phyloP scores from a whole-genome alignment of 92 coral and sea anemone species.

The Zoanthus gigantus region DNA sequence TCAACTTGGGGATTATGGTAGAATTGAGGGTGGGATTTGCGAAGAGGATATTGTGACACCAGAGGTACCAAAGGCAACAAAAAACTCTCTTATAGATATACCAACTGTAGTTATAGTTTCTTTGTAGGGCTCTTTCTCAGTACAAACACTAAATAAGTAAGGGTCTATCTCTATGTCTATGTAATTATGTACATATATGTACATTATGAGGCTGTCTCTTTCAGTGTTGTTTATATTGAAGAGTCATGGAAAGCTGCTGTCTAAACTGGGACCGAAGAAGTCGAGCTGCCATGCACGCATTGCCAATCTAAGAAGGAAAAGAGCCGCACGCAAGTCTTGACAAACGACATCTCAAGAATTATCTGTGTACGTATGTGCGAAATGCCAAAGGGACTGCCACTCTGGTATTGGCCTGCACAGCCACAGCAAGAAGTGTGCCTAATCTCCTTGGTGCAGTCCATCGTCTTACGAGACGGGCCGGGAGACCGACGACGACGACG shows the following conservation, averaged over 20 bases:
- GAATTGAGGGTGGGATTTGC: constrained; percentile 25
- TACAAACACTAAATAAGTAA: no score
- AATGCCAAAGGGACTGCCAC: not conserved
- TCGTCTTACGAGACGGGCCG: no score
- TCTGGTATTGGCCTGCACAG: not conserved
- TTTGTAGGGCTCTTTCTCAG: no score
- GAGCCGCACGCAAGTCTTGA: not conserved
- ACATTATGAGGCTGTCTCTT: no score
- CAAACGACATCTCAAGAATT: not conserved
- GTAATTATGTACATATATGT: no score
- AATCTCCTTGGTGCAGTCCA: no score
- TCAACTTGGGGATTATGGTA: not conserved
- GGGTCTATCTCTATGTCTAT: no score
- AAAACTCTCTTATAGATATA: no score
- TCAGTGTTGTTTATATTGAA: no score
- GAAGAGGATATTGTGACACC: not conserved
- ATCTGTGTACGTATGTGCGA: not conserved
- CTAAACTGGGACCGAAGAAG: not conserved
- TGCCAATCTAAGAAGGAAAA: not conserved
- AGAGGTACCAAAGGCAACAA: constrained; percentile 2
- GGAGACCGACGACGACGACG: no score
- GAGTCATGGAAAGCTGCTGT: not conserved
- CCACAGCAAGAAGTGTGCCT: no score
- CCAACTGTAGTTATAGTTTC: no score
- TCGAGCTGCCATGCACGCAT: not conserved